Evolutionary conservation across 2,113 vertebrate genomes (phyloP).

Genomic region (Anoura caudifer): DNA sequence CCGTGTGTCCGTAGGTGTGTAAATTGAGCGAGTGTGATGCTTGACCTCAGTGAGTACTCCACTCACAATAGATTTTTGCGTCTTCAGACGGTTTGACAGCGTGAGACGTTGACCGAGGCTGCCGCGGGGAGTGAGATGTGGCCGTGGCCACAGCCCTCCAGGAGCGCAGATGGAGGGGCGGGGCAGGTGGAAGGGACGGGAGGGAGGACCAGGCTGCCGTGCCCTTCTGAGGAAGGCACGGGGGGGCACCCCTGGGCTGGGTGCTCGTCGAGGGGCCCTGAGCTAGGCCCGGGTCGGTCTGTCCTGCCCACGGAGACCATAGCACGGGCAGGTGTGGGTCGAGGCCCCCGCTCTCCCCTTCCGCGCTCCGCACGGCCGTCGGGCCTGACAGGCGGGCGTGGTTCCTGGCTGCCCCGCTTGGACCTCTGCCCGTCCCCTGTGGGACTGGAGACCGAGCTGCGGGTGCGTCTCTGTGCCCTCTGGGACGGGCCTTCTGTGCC

Average conservation of each 20-base stretch:
- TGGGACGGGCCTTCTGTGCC: background rate
- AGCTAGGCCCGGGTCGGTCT: background rate
- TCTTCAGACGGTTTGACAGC: background rate
- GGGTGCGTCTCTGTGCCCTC: background rate
- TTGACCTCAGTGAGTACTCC: background rate
- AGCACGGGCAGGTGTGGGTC: background rate
- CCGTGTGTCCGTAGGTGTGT: rapidly evolving
- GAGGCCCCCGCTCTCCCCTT: background rate
- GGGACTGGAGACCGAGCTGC: background rate
- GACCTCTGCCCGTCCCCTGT: background rate
- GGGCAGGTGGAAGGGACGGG: background rate
- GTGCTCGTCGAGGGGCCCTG: background rate
- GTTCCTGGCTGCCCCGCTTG: background rate
- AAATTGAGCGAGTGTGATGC: background rate
- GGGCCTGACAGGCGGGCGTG: background rate
- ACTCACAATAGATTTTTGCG: too few relatives aligned
- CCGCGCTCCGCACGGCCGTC: background rate
- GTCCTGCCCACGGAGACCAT: too few relatives aligned
- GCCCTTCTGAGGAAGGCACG: background rate
- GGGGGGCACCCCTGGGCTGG: background rate
- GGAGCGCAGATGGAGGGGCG: background rate
- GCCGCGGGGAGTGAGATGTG: background rate
- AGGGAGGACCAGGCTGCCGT: background rate
- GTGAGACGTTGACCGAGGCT: background rate
- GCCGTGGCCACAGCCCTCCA: too few relatives aligned